Evolutionary conservation across 2,888 invertebrate genomes (phyloP), one percentile per base, ranked within the genome.

Genomic region (Pasiphila rectangulata): DNA sequence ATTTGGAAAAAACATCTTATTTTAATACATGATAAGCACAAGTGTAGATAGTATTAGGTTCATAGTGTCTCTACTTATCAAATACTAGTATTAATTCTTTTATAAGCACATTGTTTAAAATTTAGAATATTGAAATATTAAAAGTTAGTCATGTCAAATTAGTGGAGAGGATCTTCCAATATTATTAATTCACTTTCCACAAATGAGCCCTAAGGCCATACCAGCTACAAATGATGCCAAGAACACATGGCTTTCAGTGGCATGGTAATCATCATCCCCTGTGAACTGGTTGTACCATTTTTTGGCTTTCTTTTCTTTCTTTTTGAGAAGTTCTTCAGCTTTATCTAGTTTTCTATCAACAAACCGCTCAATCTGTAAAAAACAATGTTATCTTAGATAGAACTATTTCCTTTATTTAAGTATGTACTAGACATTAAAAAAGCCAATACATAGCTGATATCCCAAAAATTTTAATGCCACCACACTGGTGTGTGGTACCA

Each of bases 291-390:
- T 89, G 67, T 94, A 95, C 96, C 95, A 96, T 67, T 91, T 92
- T 65, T 93, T 93, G 7, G 93, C 93, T 74, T 92, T 93, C 42
- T 88, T 83, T 76, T 94, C 91, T 60, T 93, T 93, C 67, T 92
- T 91, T 82, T 93, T 94, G 53, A 95, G 63, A 48, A 92, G 69
- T 62, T 92, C 92, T 81, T 95, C 95, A 42, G 94, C 95, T 84
- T 94, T 93, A 71, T 95, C 94, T 57, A 95, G 61, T 85, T 96
- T 95, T 59, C 93, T 92, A 75, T 96, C 95, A 56, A 96, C 92
- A 89, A 89, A 95, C 74, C 93, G 90, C 80, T 94, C 96, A 63
- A 95, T 91, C 95, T 96, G 87, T 35, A 90, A 83, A 67, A 36
- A 24, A 69, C 63, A 57, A 21, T 1, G 7, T 27, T 7, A 27